These are phyloP conservation scores for Podiceps cristatus DNA, from an alignment of 2,113 vertebrate species.

Conservation along the genomic window DNA sequence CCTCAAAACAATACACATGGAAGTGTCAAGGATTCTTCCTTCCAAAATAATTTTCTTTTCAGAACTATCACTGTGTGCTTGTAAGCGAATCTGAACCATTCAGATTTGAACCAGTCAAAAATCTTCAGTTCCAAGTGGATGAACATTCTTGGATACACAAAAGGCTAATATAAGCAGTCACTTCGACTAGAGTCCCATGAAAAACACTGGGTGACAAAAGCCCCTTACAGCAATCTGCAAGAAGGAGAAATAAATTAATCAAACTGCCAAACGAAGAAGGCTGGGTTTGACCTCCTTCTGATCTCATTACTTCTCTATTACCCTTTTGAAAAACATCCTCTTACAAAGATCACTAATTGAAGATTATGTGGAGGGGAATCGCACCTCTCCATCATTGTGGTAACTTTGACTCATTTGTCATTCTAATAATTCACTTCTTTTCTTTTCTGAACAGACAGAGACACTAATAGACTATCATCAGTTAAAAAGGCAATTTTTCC, in stretches of 20 bases:
- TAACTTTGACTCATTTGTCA: slow-evolving; percentile 87
- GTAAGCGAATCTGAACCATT: background rate
- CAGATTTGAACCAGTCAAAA: background rate
- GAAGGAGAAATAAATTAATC: slow-evolving; percentile 95
- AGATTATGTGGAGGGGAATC: slow-evolving; percentile 87
- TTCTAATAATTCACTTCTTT: slow-evolving; percentile 86
- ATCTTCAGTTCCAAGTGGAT: slow-evolving; percentile 9
- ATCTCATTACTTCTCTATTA: slow-evolving; percentile 91
- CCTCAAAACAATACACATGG: background rate
- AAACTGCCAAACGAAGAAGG: slow-evolving; percentile 89
- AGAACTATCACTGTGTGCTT: background rate
- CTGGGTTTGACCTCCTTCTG: slow-evolving; percentile 89
- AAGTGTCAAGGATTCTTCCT: background rate
- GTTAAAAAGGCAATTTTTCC: slow-evolving; percentile 87
- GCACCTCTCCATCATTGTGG: slow-evolving; percentile 83
- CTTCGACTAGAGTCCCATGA: slow-evolving; percentile 68
- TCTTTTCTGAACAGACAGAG: slow-evolving; percentile 80
- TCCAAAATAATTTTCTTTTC: background rate
- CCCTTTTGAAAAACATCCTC: slow-evolving; percentile 89
- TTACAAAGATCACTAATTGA: slow-evolving; percentile 93
- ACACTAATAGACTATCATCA: slow-evolving; percentile 87
- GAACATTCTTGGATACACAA: slow-evolving; percentile 27
- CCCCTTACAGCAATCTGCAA: slow-evolving; percentile 84
- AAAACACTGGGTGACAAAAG: slow-evolving; percentile 85
- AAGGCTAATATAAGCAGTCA: slow-evolving; percentile 63